A percentile compares a stretch with the other conserved stretches of the same genome.
Evolutionary conservation across 2,888 invertebrate genomes (phyloP).

Genomic region (Oscheius sp.): DNA sequence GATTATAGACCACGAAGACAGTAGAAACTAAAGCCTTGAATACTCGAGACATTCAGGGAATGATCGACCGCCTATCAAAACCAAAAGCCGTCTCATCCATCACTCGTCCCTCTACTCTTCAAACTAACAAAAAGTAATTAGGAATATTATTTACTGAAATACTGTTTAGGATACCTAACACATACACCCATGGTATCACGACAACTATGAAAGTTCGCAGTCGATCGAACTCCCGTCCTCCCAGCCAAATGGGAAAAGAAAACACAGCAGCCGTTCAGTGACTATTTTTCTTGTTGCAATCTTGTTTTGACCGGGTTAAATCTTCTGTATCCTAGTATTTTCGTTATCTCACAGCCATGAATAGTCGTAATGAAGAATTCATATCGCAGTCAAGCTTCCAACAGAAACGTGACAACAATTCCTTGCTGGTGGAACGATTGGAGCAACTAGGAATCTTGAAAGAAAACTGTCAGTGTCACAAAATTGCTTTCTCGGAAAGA

Average conservation of each 20-base stretch:
- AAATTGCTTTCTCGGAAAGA: constrained; percentile 12
- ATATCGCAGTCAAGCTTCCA: too few relatives aligned
- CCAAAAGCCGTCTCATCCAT: constrained; percentile 6
- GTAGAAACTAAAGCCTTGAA: constrained; percentile 1
- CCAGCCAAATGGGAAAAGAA: not conserved
- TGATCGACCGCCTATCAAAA: constrained; percentile 23
- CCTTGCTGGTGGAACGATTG: constrained; percentile 11
- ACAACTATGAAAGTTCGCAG: constrained; percentile 10
- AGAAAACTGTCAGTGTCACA: constrained; percentile 2
- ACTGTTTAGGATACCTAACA: constrained; percentile 5
- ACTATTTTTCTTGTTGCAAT: not conserved
- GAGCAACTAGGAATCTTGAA: not conserved
- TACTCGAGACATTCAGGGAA: constrained; percentile 5
- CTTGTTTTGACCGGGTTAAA: constrained; percentile 8
- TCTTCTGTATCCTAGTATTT: not conserved
- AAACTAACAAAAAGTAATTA: not conserved
- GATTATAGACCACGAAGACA: not conserved
- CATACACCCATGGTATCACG: constrained; percentile 17
- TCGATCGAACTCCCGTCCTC: constrained; percentile 4
- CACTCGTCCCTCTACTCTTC: not conserved
- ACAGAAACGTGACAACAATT: too few relatives aligned
- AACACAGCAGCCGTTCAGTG: not conserved
- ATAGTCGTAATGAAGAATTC: too few relatives aligned
- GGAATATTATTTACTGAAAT: not conserved
- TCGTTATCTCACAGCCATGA: too few relatives aligned